phyloP scores from a whole-genome alignment of 2,888 invertebrate genomes.

The Cryptocephalus primarius region DNA sequence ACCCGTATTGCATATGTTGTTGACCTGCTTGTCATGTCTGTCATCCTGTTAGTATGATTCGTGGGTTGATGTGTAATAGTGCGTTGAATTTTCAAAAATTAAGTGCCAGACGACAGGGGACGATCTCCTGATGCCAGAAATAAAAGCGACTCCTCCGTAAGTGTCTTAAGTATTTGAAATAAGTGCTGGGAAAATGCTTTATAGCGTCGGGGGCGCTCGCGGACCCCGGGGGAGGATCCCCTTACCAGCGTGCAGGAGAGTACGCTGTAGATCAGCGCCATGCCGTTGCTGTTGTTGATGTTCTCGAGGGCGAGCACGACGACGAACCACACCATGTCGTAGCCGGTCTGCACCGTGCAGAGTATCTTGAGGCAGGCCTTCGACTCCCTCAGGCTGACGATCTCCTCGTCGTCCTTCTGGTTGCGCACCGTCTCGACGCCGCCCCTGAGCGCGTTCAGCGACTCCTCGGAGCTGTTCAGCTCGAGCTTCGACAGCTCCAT shows the following conservation, averaged over 20 bases:
- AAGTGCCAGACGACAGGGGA: too few species aligned
- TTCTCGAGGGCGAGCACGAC: constrained; percentile 64
- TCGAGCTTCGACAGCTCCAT: constrained; percentile 34
- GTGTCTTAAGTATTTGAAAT: too few species aligned
- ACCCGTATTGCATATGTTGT: too few species aligned
- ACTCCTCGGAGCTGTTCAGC: constrained; percentile 33
- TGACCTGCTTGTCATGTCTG: too few species aligned
- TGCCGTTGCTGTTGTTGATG: constrained; percentile 46
- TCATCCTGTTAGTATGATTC: too few species aligned
- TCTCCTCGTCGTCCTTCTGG: constrained; percentile 23
- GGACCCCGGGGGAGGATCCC: neutral
- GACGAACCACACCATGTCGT: constrained; percentile 64
- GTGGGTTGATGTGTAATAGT: too few species aligned
- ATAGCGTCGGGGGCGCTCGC: too few species aligned
- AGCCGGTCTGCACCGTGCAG: constrained; percentile 57
- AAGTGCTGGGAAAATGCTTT: too few species aligned
- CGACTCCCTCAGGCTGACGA: constrained; percentile 44
- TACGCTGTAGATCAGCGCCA: constrained; percentile 48
- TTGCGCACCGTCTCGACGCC: constrained; percentile 27
- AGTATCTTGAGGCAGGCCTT: constrained; percentile 51
- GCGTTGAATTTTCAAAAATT: too few species aligned
- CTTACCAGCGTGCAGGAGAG: constrained; percentile 48
- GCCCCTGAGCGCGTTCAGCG: constrained; percentile 28
- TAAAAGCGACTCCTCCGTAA: too few species aligned
- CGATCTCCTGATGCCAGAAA: too few species aligned